These are phyloP conservation scores for Colaptes auratus DNA, from an alignment of 2,113 vertebrate species.

Conservation along the genomic window DNA sequence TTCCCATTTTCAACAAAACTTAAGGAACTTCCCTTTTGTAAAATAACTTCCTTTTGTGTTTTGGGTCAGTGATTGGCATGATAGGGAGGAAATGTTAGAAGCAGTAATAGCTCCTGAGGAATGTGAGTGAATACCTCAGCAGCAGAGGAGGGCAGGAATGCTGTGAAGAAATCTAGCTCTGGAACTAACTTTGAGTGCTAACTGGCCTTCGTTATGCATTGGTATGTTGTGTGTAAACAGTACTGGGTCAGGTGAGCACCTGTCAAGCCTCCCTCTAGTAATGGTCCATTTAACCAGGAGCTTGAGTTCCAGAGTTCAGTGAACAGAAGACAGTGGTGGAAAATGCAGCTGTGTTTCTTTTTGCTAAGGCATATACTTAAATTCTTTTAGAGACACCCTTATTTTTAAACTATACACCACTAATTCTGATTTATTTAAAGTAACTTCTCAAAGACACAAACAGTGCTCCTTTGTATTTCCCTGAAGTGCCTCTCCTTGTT, in stretches of 20 bases:
- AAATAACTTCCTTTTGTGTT: background rate
- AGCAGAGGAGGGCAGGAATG: background rate
- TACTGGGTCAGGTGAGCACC: background rate
- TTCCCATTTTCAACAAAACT: background rate
- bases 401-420: background rate
- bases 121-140: background rate
- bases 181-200: background rate
- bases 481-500: background rate
- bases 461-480: background rate
- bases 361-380: background rate
- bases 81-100: background rate
- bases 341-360: background rate
- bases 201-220: background rate
- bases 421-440: background rate
- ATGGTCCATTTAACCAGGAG: background rate
- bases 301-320: background rate
- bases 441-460: background rate
- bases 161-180: background rate
- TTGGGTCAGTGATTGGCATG: background rate
- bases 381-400: background rate
- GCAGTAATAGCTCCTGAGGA: background rate
- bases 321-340: background rate
- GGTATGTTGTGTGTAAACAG: background rate
- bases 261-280: background rate
- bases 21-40: background rate